Base-by-base conservation (phyloP, 1,140 invertebrate genomes). In the Brachionus asplanchnoidis region DNA sequence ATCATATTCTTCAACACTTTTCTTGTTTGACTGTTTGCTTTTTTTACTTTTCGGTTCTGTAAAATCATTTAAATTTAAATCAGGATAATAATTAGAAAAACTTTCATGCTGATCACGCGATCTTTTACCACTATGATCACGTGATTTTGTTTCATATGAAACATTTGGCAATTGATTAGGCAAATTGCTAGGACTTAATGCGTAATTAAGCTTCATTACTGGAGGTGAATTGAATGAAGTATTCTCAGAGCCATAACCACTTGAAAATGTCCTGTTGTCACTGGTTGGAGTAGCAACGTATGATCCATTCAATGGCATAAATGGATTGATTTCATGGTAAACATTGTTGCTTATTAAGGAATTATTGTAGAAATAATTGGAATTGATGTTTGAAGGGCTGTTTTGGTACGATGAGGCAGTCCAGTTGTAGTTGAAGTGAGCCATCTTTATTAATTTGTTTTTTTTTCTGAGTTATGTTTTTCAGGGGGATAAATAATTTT, bases 321-420 rank as follows among this genome's bases (percentile, higher is more conserved):
- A 77, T 12, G 42, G 26, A 50, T 77, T 77, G 44, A 14, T 26
- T n/a, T 77, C 20, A 26, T 20, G 46, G 14, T 28, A 44, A 53
- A 12, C 12, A 26, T 46, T 50, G 3, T 11, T n/a, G n/a, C n/a
- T 44, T 75, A 26, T 26, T 32, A 17, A 4, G 11, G 73, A 23
- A 26, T 17, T 8, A 53, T 26, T 26, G 5, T 50, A 77, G 23
- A 50, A 50, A 42, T 73, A 42, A 40, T 17, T 42, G 14, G 17
- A 50, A 4, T 11, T 8, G 28, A 6, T 50, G 11, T 20, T 46
- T 53, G 17, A 50, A 4, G 26, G 20, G 32, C 1, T 50, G 11
- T 11, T 46, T 77, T 77, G 73, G 26, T 50, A 77, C 53, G 73
- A 44, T 77, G 73, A 77, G n/a, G 17, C 6, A 12, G 46, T 77